A percentile compares a stretch with the other conserved stretches of the same genome.
phyloP scores from a whole-genome alignment of 2,888 invertebrate species.

The Drosophila flavopinicola region DNA sequence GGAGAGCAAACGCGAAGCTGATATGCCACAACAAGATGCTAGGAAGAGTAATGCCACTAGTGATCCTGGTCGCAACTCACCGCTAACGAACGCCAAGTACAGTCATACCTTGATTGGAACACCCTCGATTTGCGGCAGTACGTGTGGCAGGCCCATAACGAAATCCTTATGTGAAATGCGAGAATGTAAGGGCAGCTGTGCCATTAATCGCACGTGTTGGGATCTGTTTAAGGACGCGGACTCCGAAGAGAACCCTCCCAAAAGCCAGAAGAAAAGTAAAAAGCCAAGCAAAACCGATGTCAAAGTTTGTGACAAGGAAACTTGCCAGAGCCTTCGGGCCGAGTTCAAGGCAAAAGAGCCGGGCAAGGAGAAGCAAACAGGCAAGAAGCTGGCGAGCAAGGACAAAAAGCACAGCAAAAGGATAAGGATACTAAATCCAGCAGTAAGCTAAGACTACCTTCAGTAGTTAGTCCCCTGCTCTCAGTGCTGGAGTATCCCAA shows the following conservation, averaged over 20 bases:
- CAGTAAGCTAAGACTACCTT: too few species aligned
- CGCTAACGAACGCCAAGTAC: not conserved
- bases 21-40: too few species aligned
- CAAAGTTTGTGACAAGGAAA: too few species aligned
- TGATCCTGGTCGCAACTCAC: too few species aligned
- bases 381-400: too few species aligned
- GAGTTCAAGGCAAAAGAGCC: not conserved
- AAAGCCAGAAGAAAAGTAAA: not conserved
- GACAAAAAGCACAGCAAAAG: too few species aligned
- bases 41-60: too few species aligned
- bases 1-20: too few species aligned
- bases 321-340: too few species aligned
- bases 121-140: not conserved
- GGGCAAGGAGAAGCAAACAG: not conserved
- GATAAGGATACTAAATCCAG: too few species aligned
- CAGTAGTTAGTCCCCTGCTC: not conserved
- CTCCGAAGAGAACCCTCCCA: too few species aligned
- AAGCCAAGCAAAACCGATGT: not conserved
- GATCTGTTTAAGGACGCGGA: not conserved
- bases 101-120: not conserved
- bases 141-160: rapidly evolving
- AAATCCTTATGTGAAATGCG: not conserved
- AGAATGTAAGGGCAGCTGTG: not conserved
- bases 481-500: not conserved
- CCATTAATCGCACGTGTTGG: not conserved